Percentiles rank a stretch among this genome's conserved stretches.
Evolutionary conservation across 2,888 invertebrate species (phyloP).

Genomic region (Syrphus vitripennis): DNA sequence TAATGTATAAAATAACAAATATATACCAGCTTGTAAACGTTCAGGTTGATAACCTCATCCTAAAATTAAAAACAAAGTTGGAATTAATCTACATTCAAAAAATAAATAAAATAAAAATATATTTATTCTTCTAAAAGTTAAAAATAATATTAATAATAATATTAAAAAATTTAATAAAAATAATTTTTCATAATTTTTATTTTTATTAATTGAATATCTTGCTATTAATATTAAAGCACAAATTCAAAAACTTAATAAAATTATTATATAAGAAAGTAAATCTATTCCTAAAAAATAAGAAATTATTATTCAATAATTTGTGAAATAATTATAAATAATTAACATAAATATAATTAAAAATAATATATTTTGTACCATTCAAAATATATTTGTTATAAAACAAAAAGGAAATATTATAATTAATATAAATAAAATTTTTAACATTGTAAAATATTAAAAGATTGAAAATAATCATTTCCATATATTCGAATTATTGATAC

Average conservation of each 20-base stretch:
- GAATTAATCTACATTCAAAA: constrained; percentile 87
- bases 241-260: constrained; percentile 85
- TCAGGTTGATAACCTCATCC: constrained; percentile 87
- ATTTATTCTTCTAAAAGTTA: constrained; percentile 84
- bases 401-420: constrained; percentile 82
- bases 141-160: constrained; percentile 83
- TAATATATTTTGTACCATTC: constrained; percentile 82
- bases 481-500: constrained; percentile 84
- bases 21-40: constrained; percentile 85
- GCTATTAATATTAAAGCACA: constrained; percentile 84
- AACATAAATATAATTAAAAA: constrained; percentile 82
- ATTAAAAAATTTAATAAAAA: constrained; percentile 83
- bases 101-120: constrained; percentile 87
- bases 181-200: constrained; percentile 81
- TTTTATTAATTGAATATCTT: constrained; percentile 82
- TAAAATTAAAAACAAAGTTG: constrained; percentile 86
- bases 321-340: constrained; percentile 80
- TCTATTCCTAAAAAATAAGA: constrained; percentile 81
- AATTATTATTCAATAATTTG: constrained; percentile 79
- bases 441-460: constrained; percentile 84
- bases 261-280: constrained; percentile 83
- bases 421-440: constrained; percentile 83
- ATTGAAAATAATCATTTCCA: constrained; percentile 85
- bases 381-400: constrained; percentile 82
- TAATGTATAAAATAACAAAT: constrained; percentile 88